Evolutionary conservation across 1,140 invertebrate species (phyloP), one percentile per base, ranked within the genome.

Genomic region (Phocides pigmalion): DNA sequence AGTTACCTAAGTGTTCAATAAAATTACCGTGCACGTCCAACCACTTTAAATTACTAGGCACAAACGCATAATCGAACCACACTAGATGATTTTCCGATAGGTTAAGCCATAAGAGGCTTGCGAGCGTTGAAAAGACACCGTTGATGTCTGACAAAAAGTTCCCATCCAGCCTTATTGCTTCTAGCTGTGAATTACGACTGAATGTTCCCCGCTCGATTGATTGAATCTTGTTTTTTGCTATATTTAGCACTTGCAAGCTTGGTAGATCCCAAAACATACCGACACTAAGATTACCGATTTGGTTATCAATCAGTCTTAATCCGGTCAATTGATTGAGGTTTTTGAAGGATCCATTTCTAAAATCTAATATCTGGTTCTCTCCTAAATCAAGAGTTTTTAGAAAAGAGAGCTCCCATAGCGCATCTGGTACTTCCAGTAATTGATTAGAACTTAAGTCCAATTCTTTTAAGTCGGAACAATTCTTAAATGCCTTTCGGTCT

Each of bases 51-150:
- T 97, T 97, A 42, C 93, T 94, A 6, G 97, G 97, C 64, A 98
- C 95, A 83, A 97, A 96, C 11, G 96, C 96, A 82, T 97, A 98
- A 84, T 98, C 97, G 81, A 98, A 98, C 96, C 96, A 97, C 42
- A 97, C 95, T 77, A 98, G 92, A 92, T 97, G 96, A 93, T 98
- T 98, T 89, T 97, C 96, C 0, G 96, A 97, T n/a, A 98, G 92
- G 87, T 98, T 98, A 32, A 98, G 90, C 95, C 97, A 96, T 71
- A 97, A 87, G 20, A 98, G 92, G 65, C 95, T 96, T 0, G 95
- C 93, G 5, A 98, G 89, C 9, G 95, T 95, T 17, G 95, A 94
- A 80, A 98, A 97, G 2, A 97, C 95, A 0, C 96, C 97, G 86
- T 97, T 97, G 35, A 98, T 96, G 72, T 97, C 96, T 5, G 95